These are phyloP conservation scores for Seriola dumerili DNA, from an alignment of 2,113 vertebrate species.

Conservation along the genomic window DNA sequence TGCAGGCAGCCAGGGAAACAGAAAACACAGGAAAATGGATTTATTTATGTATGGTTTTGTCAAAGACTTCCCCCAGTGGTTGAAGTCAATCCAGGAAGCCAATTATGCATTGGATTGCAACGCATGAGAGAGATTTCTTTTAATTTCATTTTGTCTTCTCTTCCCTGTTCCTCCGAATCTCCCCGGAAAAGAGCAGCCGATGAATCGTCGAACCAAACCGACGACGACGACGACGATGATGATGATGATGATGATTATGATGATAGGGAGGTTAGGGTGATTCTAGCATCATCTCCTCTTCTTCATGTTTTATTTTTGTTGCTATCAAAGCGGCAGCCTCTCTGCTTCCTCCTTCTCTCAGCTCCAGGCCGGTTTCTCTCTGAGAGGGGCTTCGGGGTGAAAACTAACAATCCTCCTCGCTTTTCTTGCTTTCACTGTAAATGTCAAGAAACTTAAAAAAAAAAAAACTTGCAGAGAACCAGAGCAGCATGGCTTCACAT, in stretches of 20 bases:
- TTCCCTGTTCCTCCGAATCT: conserved; percentile 17
- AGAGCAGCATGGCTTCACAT: conserved; percentile 35
- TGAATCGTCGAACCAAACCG: conserved; percentile 1
- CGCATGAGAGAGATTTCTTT: conserved; percentile 50
- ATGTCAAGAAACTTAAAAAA: conserved; percentile 26
- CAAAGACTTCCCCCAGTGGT: conserved; percentile 65
- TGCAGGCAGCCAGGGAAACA: conserved; percentile 55
- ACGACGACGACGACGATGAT: conserved; percentile 3
- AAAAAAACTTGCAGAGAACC: neutral
- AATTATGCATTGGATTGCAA: conserved; percentile 62
- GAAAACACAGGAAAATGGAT: conserved; percentile 62
- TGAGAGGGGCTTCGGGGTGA: conserved; percentile 25
- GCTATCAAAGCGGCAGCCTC: conserved; percentile 45
- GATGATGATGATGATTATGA: neutral
- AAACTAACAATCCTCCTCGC: conserved; percentile 23
- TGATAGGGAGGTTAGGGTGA: conserved; percentile 33
- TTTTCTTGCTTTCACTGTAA: conserved; percentile 23
- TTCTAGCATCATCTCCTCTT: conserved; percentile 19
- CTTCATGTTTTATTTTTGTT: conserved; percentile 20
- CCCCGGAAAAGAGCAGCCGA: conserved; percentile 19
- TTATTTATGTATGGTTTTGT: conserved; percentile 77
- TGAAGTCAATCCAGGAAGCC: conserved; percentile 74
- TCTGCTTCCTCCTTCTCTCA: conserved; percentile 1
- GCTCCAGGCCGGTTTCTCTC: conserved; percentile 21
- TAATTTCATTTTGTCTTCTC: conserved; percentile 43